Conservation (phyloP, 2,888 invertebrate species). For the Incurvaria masculella region DNA sequence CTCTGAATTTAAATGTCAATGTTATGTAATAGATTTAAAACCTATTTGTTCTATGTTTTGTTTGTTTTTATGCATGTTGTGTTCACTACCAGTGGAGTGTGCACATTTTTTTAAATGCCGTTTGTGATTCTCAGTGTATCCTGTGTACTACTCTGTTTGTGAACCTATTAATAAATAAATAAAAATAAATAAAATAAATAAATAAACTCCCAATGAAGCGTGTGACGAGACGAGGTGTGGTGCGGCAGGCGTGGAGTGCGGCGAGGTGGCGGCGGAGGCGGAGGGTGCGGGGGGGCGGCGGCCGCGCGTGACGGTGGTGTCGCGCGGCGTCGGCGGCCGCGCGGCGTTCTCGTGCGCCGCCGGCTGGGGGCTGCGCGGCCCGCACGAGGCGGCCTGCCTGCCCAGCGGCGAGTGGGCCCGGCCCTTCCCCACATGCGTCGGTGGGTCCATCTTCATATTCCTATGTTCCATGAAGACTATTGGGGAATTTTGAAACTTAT, state of each 20-base stretch:
- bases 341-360: slow-evolving; percentile 77
- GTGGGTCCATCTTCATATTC: slow-evolving; percentile 31
- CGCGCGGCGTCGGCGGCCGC: slow-evolving; percentile 75
- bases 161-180: too few species aligned
- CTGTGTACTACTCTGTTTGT: too few species aligned
- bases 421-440: slow-evolving; percentile 73
- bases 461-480: neutral
- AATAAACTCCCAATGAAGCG: too few species aligned
- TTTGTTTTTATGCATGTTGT: too few species aligned
- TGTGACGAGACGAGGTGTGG: too few species aligned
- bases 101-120: too few species aligned
- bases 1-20: too few species aligned
- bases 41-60: too few species aligned
- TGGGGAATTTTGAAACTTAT: neutral
- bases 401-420: slow-evolving; percentile 77
- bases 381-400: slow-evolving; percentile 71
- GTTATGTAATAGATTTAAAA: too few species aligned
- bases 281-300: slow-evolving; percentile 54
- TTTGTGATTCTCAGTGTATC: too few species aligned
- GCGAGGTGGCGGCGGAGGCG: slow-evolving; percentile 60
- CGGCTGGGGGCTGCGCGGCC: slow-evolving; percentile 73
- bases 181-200: too few species aligned
- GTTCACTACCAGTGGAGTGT: too few species aligned
- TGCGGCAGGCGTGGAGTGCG: slow-evolving; percentile 77
- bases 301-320: slow-evolving; percentile 69